Conservation (phyloP, 2,888 invertebrate genomes). For the Lacanobia wlatinum region DNA sequence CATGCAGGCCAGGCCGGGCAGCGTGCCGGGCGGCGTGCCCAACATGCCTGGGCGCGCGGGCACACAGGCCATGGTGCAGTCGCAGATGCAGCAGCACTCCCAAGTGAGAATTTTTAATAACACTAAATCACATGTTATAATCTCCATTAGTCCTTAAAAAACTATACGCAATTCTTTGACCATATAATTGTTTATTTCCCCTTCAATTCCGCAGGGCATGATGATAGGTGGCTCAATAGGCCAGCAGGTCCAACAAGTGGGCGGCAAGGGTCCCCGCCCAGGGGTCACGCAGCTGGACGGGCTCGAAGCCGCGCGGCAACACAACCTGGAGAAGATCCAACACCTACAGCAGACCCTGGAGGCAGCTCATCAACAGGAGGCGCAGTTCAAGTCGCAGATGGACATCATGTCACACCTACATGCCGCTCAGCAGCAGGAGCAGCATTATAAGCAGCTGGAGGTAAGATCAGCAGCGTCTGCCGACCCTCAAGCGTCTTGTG, state of each 20-base stretch:
- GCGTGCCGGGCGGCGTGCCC: slow-evolving; percentile 69
- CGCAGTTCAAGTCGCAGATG: slow-evolving; percentile 94
- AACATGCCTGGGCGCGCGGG: slow-evolving; percentile 67
- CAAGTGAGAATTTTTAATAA: too few species aligned
- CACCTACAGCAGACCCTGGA: slow-evolving; percentile 94
- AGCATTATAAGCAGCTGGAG: slow-evolving; percentile 94
- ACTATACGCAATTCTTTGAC: too few species aligned
- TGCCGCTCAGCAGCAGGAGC: slow-evolving; percentile 94
- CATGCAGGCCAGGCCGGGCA: slow-evolving; percentile 63
- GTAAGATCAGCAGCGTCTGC: slow-evolving; percentile 74
- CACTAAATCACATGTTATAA: too few species aligned
- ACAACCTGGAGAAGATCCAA: slow-evolving; percentile 94
- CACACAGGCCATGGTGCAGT: slow-evolving; percentile 75
- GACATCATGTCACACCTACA: slow-evolving; percentile 94
- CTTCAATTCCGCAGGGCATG: slow-evolving; percentile 76
- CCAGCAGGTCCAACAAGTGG: slow-evolving; percentile 77
- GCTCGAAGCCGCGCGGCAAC: slow-evolving; percentile 94
- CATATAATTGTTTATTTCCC: too few species aligned
- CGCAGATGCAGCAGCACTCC: slow-evolving; percentile 84
- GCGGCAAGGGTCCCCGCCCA: slow-evolving; percentile 80
- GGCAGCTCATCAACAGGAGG: slow-evolving; percentile 94
- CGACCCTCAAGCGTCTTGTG: neutral
- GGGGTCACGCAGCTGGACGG: slow-evolving; percentile 87
- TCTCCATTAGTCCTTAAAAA: too few species aligned
- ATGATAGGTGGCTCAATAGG: slow-evolving; percentile 83